Evolutionary conservation across 2,113 vertebrate species (phyloP).

Genomic region (Laterallus jamaicensis): DNA sequence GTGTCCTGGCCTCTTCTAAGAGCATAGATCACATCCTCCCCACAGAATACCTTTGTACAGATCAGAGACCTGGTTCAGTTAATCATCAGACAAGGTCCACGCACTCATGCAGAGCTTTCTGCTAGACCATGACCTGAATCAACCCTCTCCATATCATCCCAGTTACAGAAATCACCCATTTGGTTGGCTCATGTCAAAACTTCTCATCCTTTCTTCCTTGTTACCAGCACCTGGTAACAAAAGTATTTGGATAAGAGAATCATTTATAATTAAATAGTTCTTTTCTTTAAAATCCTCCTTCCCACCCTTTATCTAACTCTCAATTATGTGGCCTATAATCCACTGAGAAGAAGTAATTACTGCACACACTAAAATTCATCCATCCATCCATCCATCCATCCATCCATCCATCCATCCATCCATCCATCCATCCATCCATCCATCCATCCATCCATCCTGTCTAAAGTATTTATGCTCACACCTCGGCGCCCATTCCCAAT

Average conservation of each 20-base stretch:
- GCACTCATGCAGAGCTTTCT: not conserved
- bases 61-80: not conserved
- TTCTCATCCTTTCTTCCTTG: not conserved
- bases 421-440: not conserved
- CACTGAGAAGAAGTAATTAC: not conserved
- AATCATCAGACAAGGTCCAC: not conserved
- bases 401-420: not conserved
- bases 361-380: not conserved
- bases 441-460: not conserved
- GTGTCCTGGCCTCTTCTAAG: conserved; percentile 13
- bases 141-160: not conserved
- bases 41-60: not conserved
- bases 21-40: conserved; percentile 22
- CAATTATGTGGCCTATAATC: not conserved
- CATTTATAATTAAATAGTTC: not conserved
- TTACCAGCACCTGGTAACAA: not conserved
- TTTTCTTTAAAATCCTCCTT: not conserved
- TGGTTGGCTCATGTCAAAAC: not conserved
- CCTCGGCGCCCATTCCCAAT: not conserved
- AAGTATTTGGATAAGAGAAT: not conserved
- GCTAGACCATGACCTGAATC: not conserved
- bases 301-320: not conserved
- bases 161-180: not conserved
- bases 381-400: not conserved
- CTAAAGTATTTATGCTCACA: not conserved